These are phyloP conservation scores for Drosophila nebulosa DNA, from an alignment of 1,140 invertebrate species.

Conservation along the genomic window DNA sequence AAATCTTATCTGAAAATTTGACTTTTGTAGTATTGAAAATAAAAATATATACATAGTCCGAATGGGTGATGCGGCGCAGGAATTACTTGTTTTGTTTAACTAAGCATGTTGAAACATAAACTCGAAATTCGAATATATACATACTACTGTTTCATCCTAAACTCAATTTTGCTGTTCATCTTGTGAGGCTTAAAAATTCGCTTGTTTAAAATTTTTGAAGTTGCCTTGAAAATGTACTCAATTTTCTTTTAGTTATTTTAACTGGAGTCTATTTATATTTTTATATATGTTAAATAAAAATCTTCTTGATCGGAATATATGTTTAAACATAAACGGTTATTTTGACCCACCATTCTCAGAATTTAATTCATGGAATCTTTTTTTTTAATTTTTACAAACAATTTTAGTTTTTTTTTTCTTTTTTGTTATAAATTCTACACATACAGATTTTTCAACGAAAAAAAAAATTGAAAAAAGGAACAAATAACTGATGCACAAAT, in stretches of 20 bases:
- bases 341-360: neutral
- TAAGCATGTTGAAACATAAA: neutral
- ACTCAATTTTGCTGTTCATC: slow-evolving; percentile 19
- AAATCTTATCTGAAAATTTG: neutral
- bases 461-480: slow-evolving; percentile 25
- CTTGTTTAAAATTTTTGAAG: slow-evolving; percentile 25
- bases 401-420: neutral
- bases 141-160: slow-evolving; percentile 31
- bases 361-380: slow-evolving; percentile 3
- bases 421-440: slow-evolving; percentile 35
- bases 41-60: neutral
- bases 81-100: neutral
- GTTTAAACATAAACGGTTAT: neutral
- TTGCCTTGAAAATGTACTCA: neutral
- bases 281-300: neutral
- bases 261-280: neutral
- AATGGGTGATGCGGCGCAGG: neutral
- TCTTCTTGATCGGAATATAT: neutral
- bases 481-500: slow-evolving; percentile 50
- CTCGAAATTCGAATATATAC: neutral
- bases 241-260: neutral
- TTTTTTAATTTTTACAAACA: neutral
- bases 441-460: slow-evolving; percentile 17
- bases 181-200: no score
- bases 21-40: neutral